Percentiles rank a stretch among this genome's conserved stretches.
Conservation (phyloP, 92 coral and sea anemone genomes). For the Phenganax marumi region DNA sequence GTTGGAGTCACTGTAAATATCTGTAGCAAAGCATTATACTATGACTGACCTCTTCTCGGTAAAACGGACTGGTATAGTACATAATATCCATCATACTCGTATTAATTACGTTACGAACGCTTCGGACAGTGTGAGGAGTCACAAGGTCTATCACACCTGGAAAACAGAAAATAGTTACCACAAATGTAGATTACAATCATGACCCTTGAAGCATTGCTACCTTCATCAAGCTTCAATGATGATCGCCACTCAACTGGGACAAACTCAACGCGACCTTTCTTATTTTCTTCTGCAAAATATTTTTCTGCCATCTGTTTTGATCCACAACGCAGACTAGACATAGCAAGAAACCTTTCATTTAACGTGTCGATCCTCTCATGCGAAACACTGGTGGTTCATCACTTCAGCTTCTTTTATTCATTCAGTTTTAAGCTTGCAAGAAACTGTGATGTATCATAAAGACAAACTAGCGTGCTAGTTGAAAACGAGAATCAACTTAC, state of each 20-base stretch:
- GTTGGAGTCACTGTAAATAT: background rate
- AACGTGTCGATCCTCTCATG: background rate
- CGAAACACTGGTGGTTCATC: background rate
- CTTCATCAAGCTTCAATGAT: slow-evolving; percentile 95
- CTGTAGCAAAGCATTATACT: no score
- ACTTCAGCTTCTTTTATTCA: background rate
- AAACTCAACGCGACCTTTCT: slow-evolving; percentile 79
- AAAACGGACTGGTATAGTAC: slow-evolving; percentile 98
- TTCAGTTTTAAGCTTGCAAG: background rate
- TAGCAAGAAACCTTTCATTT: background rate
- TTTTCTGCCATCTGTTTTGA: slow-evolving; percentile 73
- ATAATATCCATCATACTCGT: slow-evolving; percentile 97
- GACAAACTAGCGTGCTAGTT: background rate
- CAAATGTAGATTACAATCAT: background rate
- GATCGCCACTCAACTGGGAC: slow-evolving; percentile 96
- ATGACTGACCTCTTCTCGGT: slow-evolving; percentile 80
- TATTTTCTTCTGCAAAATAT: slow-evolving; percentile 60
- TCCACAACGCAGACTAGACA: slow-evolving; percentile 67
- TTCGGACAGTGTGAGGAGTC: slow-evolving; percentile 82
- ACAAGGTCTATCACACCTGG: slow-evolving; percentile 83
- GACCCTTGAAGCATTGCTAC: slow-evolving; percentile 34
- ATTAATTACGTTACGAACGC: slow-evolving; percentile 82
- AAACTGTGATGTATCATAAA: background rate
- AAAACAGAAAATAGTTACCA: background rate
- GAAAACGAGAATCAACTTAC: slow-evolving; percentile 52